Percentiles rank a stretch among this genome's conserved stretches.
Evolutionary conservation across 2,797 vertebrate species (phyloP).

Genomic region (Malurus splendens): DNA sequence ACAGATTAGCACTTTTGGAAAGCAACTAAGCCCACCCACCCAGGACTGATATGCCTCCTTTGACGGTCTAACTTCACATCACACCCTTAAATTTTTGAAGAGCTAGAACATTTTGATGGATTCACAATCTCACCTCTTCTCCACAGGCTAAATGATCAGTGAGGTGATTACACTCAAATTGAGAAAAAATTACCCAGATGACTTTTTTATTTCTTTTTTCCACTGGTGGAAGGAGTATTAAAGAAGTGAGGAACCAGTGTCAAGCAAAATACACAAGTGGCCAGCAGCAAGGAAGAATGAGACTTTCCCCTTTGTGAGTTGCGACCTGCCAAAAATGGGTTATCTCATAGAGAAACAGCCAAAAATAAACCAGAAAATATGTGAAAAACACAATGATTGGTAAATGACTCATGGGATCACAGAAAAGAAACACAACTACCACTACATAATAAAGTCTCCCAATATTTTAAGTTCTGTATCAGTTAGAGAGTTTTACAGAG

Average conservation of each 20-base stretch:
- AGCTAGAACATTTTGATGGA: background rate
- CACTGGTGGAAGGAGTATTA: background rate
- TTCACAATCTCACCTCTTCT: background rate
- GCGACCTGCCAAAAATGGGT: background rate
- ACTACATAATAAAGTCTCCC: background rate
- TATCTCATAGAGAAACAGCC: background rate
- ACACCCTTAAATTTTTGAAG: background rate
- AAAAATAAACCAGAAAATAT: constrained; percentile 2
- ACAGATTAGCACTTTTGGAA: background rate
- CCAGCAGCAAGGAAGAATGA: background rate
- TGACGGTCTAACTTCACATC: background rate
- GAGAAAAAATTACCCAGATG: background rate
- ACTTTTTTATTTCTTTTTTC: background rate
- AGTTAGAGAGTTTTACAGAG: background rate
- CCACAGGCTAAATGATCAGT: background rate
- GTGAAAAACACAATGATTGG: background rate
- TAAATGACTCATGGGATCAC: background rate
- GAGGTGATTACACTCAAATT: background rate
- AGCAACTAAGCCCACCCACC: background rate
- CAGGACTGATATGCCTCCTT: background rate
- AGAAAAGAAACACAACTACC: background rate
- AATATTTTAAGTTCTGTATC: background rate
- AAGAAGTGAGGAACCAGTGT: background rate
- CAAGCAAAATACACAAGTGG: background rate
- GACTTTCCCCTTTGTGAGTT: background rate